A percentile compares a stretch with the other conserved stretches of the same genome.
Evolutionary conservation across 2,797 vertebrate species (phyloP).

Genomic region (Rousettus madagascariensis): DNA sequence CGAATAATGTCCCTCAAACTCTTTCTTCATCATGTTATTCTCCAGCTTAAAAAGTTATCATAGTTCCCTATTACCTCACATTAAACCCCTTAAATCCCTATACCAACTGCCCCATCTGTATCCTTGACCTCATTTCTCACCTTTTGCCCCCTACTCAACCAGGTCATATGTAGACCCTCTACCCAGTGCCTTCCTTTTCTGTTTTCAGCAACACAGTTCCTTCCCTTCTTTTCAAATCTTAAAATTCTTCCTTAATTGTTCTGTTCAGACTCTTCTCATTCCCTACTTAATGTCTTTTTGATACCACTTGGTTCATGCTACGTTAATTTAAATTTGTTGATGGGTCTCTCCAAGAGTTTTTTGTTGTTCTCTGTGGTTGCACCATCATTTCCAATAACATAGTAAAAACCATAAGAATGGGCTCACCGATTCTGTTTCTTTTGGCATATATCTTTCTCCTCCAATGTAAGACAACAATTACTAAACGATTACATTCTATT

Average conservation of each 20-base stretch:
- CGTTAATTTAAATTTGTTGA: not conserved
- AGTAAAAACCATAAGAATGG: not conserved
- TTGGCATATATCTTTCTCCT: not conserved
- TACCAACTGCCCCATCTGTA: not conserved
- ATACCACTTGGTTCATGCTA: not conserved
- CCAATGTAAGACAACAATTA: not conserved
- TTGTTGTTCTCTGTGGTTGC: not conserved
- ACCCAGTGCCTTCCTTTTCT: not conserved
- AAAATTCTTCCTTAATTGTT: not conserved
- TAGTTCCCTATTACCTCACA: not conserved
- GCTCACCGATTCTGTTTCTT: not conserved
- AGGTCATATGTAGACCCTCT: not conserved
- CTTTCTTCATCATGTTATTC: not conserved
- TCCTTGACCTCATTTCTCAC: not conserved
- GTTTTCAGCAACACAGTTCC: not conserved
- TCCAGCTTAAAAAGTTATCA: not conserved
- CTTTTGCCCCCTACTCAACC: not conserved
- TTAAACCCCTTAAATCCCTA: not conserved
- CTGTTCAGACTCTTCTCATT: not conserved
- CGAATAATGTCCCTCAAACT: slow-evolving; percentile 8
- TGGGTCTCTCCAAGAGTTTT: not conserved
- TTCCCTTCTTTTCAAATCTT: not conserved
- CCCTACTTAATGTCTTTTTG: not conserved
- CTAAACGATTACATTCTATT: not conserved
- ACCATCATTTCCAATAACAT: not conserved